Conservation (phyloP, 2,888 invertebrate species). For the Lamproptera curius region DNA sequence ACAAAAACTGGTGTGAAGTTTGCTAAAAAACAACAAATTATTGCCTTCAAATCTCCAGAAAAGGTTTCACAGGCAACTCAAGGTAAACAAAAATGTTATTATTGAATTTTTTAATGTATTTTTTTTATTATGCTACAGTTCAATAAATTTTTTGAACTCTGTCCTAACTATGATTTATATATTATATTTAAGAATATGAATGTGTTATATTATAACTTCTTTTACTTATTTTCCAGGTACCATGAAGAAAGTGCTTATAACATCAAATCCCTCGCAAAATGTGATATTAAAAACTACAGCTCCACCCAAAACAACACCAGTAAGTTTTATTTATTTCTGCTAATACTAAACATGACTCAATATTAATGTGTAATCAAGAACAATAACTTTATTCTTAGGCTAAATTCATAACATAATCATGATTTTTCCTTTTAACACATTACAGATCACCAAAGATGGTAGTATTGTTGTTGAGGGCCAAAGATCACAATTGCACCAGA, state of each 20-base stretch:
- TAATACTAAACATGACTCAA: too few relatives aligned
- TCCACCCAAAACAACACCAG: slow-evolving; percentile 44
- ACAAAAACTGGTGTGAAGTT: slow-evolving; percentile 59
- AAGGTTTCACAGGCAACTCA: slow-evolving; percentile 80
- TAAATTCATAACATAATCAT: too few relatives aligned
- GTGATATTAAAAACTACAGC: slow-evolving; percentile 51
- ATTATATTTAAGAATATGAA: too few relatives aligned
- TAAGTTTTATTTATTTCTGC: slow-evolving; percentile 28
- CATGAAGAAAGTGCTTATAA: slow-evolving; percentile 51
- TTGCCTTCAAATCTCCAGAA: slow-evolving; percentile 80
- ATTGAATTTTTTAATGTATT: too few relatives aligned
- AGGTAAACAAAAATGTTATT: too few relatives aligned
- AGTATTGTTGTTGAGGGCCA: slow-evolving; percentile 43
- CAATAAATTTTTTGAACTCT: too few relatives aligned
- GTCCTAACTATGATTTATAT: too few relatives aligned
- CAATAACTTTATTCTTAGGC: too few relatives aligned
- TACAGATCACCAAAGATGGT: slow-evolving; percentile 46
- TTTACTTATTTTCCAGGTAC: slow-evolving; percentile 27
- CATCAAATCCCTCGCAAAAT: slow-evolving; percentile 50
- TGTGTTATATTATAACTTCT: too few relatives aligned
- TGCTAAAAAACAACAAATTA: slow-evolving; percentile 59
- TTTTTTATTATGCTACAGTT: too few relatives aligned
- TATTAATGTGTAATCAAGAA: too few relatives aligned
- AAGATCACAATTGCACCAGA: slow-evolving; percentile 81
- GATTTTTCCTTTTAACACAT: too few relatives aligned